phyloP scores from a whole-genome alignment of 2,888 invertebrate genomes.

The Lepidocyrtoides sp. region DNA sequence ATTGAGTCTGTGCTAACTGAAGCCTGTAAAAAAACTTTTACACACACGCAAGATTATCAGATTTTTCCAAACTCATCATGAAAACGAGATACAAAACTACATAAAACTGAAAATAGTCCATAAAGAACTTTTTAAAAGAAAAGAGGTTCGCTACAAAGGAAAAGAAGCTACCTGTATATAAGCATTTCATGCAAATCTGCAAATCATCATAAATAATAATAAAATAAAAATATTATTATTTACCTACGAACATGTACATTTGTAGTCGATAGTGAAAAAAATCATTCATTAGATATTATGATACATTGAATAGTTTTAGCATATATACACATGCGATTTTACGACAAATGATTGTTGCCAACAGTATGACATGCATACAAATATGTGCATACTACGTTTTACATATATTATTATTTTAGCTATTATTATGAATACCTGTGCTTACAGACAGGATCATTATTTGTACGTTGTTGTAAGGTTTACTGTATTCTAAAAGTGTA shows the following conservation, averaged over 20 bases:
- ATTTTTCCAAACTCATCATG: conserved; percentile 51
- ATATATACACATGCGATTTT: conserved; percentile 16
- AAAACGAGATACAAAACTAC: conserved; percentile 56
- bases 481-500: conserved; percentile 21
- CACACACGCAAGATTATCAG: conserved; percentile 34
- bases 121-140: conserved; percentile 47
- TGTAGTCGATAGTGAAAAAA: conserved; percentile 26
- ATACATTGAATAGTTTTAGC: conserved; percentile 9
- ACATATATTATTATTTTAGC: conserved; percentile 14
- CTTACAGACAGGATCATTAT: conserved; percentile 28
- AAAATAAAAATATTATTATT: conserved; percentile 11
- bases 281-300: not conserved
- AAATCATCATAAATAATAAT: conserved; percentile 44
- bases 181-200: conserved; percentile 76
- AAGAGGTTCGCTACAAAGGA: conserved; percentile 71
- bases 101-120: conserved; percentile 75
- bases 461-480: not conserved
- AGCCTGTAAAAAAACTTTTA: not conserved
- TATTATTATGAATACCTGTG: not conserved
- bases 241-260: conserved; percentile 4
- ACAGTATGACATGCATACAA: conserved; percentile 78
- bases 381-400: conserved; percentile 76
- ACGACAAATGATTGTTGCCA: conserved; percentile 78
- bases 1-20: conserved; percentile 24
- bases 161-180: conserved; percentile 79